Evolutionary conservation across 2,888 invertebrate species (phyloP), one percentile per base, ranked within the genome.

Genomic region (Volucella inanis): DNA sequence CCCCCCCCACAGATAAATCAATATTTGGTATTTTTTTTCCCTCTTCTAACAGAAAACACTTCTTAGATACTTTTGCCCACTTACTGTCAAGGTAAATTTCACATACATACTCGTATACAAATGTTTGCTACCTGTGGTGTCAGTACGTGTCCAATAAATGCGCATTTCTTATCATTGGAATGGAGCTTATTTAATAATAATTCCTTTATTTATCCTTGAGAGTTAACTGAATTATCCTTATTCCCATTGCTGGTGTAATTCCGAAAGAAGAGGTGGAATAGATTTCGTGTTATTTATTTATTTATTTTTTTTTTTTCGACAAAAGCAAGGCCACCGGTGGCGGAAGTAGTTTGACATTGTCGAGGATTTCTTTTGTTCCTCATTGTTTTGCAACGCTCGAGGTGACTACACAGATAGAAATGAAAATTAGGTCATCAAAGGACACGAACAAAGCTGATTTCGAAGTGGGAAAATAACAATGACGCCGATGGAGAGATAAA

Each of bases 121-220:
- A 18, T 31, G 31, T 54, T 62, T 22, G 14, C 67, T 50, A 64
- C 52, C 75, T 61, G 50, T 49, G 47, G 47, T 45, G 68, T 75
- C 74, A 84, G 79, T 84, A 75, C 70, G 79, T 84, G 83, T 84
- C 83, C 75, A 79, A 75, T 79, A 75, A 75, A 61, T 81, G 74
- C 70, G 49, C 68, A 70, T 59, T 79, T 54, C 74, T 75, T 75
- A 79, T 79, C 47, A 59, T 38, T 47, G 54, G 61, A 79, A 84
- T 79, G 54, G 70, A 65, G 55, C 71, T 80, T 80, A 64, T 80
- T 76, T 75, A 43, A 52, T 76, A 80, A 80, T 84, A 84, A 79
- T 59, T 64, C 41, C 50, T 14, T 59, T 59, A n/a, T 52, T 31
- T 18, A 55, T 68, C 68, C 78, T 74, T 79, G 50, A 14, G 79